Conservation (phyloP, 1,140 invertebrate species). For the Achatina immaculata region DNA sequence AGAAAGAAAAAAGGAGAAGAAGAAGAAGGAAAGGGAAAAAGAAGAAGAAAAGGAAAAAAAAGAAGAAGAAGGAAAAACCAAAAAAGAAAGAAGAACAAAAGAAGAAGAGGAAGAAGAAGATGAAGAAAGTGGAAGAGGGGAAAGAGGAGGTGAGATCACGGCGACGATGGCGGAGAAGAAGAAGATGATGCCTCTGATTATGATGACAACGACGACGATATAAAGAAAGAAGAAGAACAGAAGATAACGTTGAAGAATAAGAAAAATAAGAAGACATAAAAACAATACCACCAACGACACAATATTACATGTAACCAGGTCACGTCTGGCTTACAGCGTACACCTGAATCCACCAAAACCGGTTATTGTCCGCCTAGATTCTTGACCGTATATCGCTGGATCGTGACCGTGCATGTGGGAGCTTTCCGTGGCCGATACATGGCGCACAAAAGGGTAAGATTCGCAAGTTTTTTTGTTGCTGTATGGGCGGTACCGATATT, state of each 20-base stretch:
- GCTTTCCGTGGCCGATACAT: no score
- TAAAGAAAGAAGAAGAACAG: not conserved
- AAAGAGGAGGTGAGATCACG: not conserved
- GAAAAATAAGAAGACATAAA: not conserved
- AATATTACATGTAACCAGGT: not conserved
- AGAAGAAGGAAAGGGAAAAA: slow-evolving; percentile 17
- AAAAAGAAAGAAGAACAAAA: slow-evolving; percentile 7
- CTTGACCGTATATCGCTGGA: no score
- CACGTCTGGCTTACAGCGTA: not conserved
- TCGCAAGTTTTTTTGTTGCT: no score
- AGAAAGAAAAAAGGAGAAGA: slow-evolving; percentile 16
- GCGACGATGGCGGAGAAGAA: not conserved
- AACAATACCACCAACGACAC: not conserved
- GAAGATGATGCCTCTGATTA: not conserved
- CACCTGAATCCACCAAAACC: not conserved
- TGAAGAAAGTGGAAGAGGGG: not conserved
- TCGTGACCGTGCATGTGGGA: no score
- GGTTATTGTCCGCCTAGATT: no score
- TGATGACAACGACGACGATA: not conserved
- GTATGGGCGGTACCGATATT: no score
- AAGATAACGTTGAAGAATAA: not conserved
- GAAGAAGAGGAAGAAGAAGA: not conserved
- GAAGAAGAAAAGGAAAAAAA: not conserved
- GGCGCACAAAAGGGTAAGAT: no score
- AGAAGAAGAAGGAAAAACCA: not conserved